phyloP scores from a whole-genome alignment of 92 coral and sea anemone genomes.

The Zoanthus sansibaricus region DNA sequence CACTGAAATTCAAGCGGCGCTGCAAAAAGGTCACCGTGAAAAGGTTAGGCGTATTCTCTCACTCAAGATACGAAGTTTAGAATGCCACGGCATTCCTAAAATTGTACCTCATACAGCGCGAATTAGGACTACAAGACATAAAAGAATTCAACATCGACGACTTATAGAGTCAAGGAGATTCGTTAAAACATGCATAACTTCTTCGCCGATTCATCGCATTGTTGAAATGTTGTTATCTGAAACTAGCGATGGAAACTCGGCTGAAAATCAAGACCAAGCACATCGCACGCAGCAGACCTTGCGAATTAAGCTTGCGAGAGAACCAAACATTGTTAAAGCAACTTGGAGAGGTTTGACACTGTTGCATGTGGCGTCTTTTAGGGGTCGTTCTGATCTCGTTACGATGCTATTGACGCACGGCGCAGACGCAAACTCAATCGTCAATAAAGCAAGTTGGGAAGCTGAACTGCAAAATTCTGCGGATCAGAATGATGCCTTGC shows the following conservation, averaged over 20 bases:
- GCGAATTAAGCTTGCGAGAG: slow-evolving; percentile 17
- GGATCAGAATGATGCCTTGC: neutral
- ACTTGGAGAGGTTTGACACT: slow-evolving; percentile 30
- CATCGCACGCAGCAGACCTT: neutral
- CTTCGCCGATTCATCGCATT: neutral
- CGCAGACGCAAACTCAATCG: slow-evolving; percentile 25
- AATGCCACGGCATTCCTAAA: neutral
- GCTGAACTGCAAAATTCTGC: neutral
- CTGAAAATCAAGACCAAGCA: neutral
- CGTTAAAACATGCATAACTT: neutral
- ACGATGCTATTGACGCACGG: slow-evolving; percentile 20
- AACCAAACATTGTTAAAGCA: slow-evolving; percentile 8
- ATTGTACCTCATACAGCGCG: neutral
- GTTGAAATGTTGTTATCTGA: slow-evolving; percentile 30
- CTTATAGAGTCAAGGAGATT: neutral
- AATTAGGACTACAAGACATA: neutral
- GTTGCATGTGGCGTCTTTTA: slow-evolving; percentile 33
- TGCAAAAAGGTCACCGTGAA: slow-evolving; percentile 12
- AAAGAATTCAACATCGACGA: neutral
- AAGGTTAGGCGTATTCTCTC: slow-evolving; percentile 18
- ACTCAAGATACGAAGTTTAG: slow-evolving; percentile 13
- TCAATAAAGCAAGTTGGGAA: slow-evolving; percentile 1
- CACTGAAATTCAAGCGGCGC: slow-evolving; percentile 7
- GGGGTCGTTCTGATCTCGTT: slow-evolving; percentile 17
- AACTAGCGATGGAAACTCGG: neutral